phyloP scores from a whole-genome alignment of 2,888 invertebrate genomes.

The Drosophila trichaetosa region DNA sequence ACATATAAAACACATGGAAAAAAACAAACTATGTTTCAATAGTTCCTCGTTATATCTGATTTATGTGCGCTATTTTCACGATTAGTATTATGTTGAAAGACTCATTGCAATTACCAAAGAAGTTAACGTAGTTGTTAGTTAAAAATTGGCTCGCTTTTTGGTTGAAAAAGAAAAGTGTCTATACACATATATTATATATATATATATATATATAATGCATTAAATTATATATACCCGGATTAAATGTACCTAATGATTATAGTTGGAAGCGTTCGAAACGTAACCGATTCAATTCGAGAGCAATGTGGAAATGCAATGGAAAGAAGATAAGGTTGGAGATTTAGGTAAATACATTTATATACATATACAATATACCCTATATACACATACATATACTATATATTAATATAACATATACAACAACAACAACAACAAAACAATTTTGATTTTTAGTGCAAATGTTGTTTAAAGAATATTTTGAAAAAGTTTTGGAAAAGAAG shows the following conservation, averaged over 20 bases:
- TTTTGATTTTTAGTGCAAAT: slow-evolving; percentile 42
- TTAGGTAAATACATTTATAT: slow-evolving; percentile 39
- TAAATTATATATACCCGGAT: slow-evolving; percentile 21
- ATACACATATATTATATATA: slow-evolving; percentile 2
- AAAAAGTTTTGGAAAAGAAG: not conserved
- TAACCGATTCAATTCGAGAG: slow-evolving; percentile 55
- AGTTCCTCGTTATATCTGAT: slow-evolving; percentile 54
- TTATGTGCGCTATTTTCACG: slow-evolving; percentile 20
- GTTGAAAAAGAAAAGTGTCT: slow-evolving; percentile 26
- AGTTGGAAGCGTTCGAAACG: slow-evolving; percentile 27
- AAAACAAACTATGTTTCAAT: slow-evolving; percentile 33
- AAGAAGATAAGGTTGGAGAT: slow-evolving; percentile 25
- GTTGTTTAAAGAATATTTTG: slow-evolving; percentile 33
- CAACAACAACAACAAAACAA: slow-evolving; percentile 1
- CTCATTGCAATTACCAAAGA: slow-evolving; percentile 65
- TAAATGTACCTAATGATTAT: slow-evolving; percentile 20
- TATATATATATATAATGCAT: not conserved
- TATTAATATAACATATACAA: slow-evolving; percentile 21
- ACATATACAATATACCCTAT: slow-evolving; percentile 53
- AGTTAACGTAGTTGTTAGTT: slow-evolving; percentile 71
- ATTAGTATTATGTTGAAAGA: slow-evolving; percentile 57
- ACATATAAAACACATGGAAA: slow-evolving; percentile 3
- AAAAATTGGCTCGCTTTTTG: slow-evolving; percentile 23
- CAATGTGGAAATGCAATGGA: slow-evolving; percentile 66
- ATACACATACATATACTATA: slow-evolving; percentile 31